Conservation (phyloP, 1,140 invertebrate species). For the Aricia agestis region DNA sequence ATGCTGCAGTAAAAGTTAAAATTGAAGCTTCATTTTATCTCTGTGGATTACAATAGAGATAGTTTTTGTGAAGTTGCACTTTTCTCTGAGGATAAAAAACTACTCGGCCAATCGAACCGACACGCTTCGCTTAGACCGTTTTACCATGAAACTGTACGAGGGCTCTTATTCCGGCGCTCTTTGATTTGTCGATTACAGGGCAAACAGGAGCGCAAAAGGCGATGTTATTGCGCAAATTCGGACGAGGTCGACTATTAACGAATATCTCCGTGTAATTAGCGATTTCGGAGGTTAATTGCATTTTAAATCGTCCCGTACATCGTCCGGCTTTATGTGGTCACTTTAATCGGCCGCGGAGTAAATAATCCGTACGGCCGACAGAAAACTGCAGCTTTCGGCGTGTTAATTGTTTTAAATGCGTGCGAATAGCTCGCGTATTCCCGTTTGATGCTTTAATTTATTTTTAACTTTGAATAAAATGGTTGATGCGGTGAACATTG, state of each 20-base stretch:
- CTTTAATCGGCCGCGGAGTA: constrained; percentile 25
- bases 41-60: not conserved
- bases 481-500: too few species aligned
- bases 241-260: constrained; percentile 40
- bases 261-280: constrained; percentile 58
- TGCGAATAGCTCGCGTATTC: constrained; percentile 1
- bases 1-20: not conserved
- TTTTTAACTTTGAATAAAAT: not conserved
- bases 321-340: constrained; percentile 14
- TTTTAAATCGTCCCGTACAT: constrained; percentile 49
- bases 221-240: constrained; percentile 24
- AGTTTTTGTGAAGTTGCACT: not conserved
- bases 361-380: constrained; percentile 23
- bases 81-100: not conserved
- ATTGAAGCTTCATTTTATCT: not conserved
- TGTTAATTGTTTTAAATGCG: constrained; percentile 5
- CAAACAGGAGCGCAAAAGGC: constrained; percentile 28
- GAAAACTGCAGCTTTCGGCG: constrained; percentile 16
- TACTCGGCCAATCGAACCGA: constrained; percentile 7
- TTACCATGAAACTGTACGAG: constrained; percentile 1
- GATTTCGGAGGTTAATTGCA: constrained; percentile 49
- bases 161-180: constrained; percentile 22
- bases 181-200: constrained; percentile 37
- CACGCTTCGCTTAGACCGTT: constrained; percentile 6
- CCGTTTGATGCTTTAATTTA: not conserved